These are phyloP conservation scores for Lytechinus pictus DNA, from an alignment of 35 echinoderm and acorn worm species.

Conservation along the genomic window DNA sequence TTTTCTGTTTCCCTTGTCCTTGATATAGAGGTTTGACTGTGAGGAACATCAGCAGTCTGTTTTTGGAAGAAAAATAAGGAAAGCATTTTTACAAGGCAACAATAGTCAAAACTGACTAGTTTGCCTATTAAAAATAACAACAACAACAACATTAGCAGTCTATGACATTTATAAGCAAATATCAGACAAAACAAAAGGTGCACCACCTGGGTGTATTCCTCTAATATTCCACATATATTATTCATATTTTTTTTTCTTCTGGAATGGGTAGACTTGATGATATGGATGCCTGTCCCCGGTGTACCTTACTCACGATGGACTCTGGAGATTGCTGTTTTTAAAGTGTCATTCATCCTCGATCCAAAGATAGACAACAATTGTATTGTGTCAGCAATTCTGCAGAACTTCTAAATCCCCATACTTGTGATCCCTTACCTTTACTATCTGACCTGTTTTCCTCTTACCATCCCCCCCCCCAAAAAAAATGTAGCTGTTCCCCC, in stretches of 20 bases:
- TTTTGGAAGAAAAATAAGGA: too few species aligned
- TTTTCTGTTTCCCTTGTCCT: too few species aligned
- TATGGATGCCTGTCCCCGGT: background rate
- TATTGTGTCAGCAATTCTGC: background rate
- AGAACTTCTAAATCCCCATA: background rate
- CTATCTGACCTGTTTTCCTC: background rate
- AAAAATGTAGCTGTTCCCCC: background rate
- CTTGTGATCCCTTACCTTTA: background rate
- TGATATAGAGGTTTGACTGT: too few species aligned
- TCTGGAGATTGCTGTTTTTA: background rate
- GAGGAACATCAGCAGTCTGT: too few species aligned
- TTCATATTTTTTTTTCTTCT: background rate
- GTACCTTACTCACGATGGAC: background rate
- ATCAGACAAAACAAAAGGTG: too few species aligned
- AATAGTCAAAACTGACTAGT: too few species aligned
- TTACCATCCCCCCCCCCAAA: too few species aligned
- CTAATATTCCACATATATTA: background rate
- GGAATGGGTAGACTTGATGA: background rate
- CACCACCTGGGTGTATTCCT: too few species aligned
- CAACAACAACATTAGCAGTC: too few species aligned
- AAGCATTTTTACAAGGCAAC: too few species aligned
- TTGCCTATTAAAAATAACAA: too few species aligned
- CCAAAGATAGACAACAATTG: slow-evolving; percentile 7
- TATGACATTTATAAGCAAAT: too few species aligned
- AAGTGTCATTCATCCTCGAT: background rate